A percentile compares a stretch with the other conserved stretches of the same genome.
These are phyloP conservation scores for Lithophane socia DNA, from an alignment of 2,888 invertebrate species.

Conservation along the genomic window DNA sequence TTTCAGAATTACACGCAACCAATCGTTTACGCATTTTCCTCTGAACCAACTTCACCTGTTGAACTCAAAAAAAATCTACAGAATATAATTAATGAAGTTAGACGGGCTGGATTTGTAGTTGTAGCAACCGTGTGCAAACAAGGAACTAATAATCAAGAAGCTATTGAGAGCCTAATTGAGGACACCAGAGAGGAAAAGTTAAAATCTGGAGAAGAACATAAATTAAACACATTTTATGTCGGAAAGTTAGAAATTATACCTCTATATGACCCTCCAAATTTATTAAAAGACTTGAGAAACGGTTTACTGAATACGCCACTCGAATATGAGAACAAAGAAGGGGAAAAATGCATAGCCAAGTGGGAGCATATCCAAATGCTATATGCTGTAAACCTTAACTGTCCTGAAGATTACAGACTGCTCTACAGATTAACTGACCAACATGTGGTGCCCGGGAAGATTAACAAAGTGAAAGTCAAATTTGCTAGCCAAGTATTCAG, in stretches of 20 bases:
- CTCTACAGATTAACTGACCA: slow-evolving; percentile 8
- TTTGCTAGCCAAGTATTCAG: slow-evolving; percentile 16
- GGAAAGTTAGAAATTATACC: slow-evolving; percentile 42
- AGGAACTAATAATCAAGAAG: slow-evolving; percentile 44
- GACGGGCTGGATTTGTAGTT: slow-evolving; percentile 41
- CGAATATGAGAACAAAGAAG: slow-evolving; percentile 3
- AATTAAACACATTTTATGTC: slow-evolving; percentile 34
- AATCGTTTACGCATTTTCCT: slow-evolving; percentile 52
- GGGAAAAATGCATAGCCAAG: slow-evolving; percentile 10
- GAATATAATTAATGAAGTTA: background rate
- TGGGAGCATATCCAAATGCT: slow-evolving; percentile 25
- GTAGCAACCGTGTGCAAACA: slow-evolving; percentile 57
- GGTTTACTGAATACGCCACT: slow-evolving; percentile 31
- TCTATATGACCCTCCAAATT: slow-evolving; percentile 52
- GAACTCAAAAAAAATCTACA: slow-evolving; percentile 3
- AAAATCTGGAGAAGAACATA: slow-evolving; percentile 27
- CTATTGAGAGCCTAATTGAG: slow-evolving; percentile 52
- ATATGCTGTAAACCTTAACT: background rate
- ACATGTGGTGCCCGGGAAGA: slow-evolving; percentile 17
- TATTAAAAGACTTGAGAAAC: slow-evolving; percentile 53
- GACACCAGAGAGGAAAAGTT: slow-evolving; percentile 43
- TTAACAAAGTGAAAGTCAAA: slow-evolving; percentile 10
- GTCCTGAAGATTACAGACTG: background rate
- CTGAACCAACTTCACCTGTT: background rate
- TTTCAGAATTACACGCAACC: slow-evolving; percentile 55